Percentiles rank a stretch among this genome's conserved stretches.
These are phyloP conservation scores for Toxonevra muliebris DNA, from an alignment of 2,888 invertebrate genomes.

Conservation along the genomic window DNA sequence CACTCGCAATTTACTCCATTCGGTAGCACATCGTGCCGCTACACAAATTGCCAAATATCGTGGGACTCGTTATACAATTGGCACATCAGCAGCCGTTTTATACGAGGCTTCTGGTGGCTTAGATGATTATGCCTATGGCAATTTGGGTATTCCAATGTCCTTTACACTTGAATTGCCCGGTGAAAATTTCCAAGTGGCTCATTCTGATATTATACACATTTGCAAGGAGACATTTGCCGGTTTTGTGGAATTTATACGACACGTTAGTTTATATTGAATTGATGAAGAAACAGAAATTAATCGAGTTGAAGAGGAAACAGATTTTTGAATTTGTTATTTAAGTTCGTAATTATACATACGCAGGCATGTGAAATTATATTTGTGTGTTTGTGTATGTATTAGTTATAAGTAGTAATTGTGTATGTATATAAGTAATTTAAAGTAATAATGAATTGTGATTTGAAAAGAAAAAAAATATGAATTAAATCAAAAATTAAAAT, in stretches of 20 bases:
- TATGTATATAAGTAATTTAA: conserved; percentile 11
- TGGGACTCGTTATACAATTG: conserved; percentile 67
- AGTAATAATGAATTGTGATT: not conserved
- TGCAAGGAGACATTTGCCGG: conserved; percentile 64
- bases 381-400: conserved; percentile 5
- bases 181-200: conserved; percentile 64
- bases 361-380: not conserved
- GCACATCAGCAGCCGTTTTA: conserved; percentile 67
- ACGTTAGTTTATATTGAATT: conserved; percentile 57
- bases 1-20: conserved; percentile 57
- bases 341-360: conserved; percentile 36
- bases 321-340: conserved; percentile 26
- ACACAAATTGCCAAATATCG: conserved; percentile 61
- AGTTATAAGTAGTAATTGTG: conserved; percentile 51
- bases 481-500: too few relatives aligned
- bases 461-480: too few relatives aligned
- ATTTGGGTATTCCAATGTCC: conserved; percentile 68
- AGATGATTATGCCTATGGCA: conserved; percentile 74
- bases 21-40: conserved; percentile 60
- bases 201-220: conserved; percentile 60
- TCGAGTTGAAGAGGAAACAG: not conserved
- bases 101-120: conserved; percentile 72
- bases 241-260: conserved; percentile 62
- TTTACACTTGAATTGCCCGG: conserved; percentile 76
- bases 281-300: not conserved